Percentiles rank a stretch among this genome's conserved stretches.
These are phyloP conservation scores for Anas platyrhynchos DNA, from an alignment of 2,113 vertebrate genomes.

Conservation along the genomic window DNA sequence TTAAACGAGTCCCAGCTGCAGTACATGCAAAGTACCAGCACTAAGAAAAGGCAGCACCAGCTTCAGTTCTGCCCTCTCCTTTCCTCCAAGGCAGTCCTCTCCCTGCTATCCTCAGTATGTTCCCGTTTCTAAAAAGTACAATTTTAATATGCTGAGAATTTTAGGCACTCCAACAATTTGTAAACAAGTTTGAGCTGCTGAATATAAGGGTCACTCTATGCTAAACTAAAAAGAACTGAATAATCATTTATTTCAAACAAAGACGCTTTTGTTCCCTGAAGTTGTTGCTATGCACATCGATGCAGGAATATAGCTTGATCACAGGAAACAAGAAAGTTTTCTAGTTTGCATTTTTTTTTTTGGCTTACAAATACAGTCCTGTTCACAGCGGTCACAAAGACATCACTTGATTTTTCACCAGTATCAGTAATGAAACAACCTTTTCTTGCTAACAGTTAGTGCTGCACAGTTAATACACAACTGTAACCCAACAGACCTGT, in stretches of 20 bases:
- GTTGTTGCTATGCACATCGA: constrained; percentile 50
- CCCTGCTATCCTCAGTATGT: neutral
- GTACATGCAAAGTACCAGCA: neutral
- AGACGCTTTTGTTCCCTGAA: constrained; percentile 48
- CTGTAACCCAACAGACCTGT: neutral
- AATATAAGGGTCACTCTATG: constrained; percentile 36
- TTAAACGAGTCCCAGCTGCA: neutral
- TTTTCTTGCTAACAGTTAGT: constrained; percentile 24
- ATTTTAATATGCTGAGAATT: constrained; percentile 26
- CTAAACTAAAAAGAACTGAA: constrained; percentile 49
- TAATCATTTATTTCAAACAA: constrained; percentile 63
- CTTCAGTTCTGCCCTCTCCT: neutral
- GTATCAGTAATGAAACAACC: constrained; percentile 28
- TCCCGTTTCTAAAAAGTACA: neutral
- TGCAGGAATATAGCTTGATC: constrained; percentile 48
- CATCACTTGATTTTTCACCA: constrained; percentile 65
- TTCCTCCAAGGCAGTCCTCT: neutral
- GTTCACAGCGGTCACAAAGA: constrained; percentile 52
- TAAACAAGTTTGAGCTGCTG: neutral
- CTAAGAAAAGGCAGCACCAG: neutral
- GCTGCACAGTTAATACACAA: neutral
- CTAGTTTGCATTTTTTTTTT: constrained; percentile 19
- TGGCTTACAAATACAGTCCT: constrained; percentile 32
- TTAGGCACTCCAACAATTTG: constrained; percentile 15
- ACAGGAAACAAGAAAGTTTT: constrained; percentile 66